Evolutionary conservation across 1,140 invertebrate genomes (phyloP), one percentile per base, ranked within the genome.

Genomic region (Eriocheir sinensis): DNA sequence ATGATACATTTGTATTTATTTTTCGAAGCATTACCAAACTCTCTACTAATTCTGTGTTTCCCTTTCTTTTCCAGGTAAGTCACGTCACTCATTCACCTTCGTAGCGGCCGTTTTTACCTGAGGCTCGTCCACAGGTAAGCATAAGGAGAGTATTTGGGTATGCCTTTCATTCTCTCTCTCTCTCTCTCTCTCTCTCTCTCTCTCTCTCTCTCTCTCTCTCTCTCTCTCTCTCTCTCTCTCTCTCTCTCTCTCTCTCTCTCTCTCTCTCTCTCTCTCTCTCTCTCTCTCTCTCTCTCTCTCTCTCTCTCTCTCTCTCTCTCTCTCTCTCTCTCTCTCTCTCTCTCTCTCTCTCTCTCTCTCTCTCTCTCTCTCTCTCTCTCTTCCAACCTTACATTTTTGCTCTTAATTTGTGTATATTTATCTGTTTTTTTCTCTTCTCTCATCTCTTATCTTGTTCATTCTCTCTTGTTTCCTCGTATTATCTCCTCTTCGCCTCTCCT

Each of bases 181-280:
- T 90, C 21, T 90, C 41, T 90, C 8, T 60, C 21, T 90, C 40
- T 60, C 41, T 90, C n/a, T 90, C n/a, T 90, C 40, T 90, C 0
- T 60, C 40, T 90, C 89, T 90, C 15, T 90, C 41, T 90, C 4
- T 91, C n/a, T 91, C 0, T 91, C 41, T 79, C 0, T 91, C 89
- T 91, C 0, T 91, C 89, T 90, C 1, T 90, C 44, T 90, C 0
- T 90, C 89, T 90, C 21, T 36, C 44, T 60, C 4, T 90, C 89
- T 90, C 40, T 90, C 89, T 90, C 15, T 91, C 53, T 91, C n/a
- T 91, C 53, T 91, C n/a, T 91, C 89, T 91, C n/a, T 91, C 89
- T 91, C 44, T 91, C 48, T 91, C 44, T 91, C 89, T 91, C n/a
- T 91, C 89, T 91, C n/a, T 91, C 89, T 79, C n/a, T 91, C 32